Evolutionary conservation across 2,113 vertebrate species (phyloP), one percentile per base, ranked within the genome.

Genomic region (Poeciliopsis retropinna): DNA sequence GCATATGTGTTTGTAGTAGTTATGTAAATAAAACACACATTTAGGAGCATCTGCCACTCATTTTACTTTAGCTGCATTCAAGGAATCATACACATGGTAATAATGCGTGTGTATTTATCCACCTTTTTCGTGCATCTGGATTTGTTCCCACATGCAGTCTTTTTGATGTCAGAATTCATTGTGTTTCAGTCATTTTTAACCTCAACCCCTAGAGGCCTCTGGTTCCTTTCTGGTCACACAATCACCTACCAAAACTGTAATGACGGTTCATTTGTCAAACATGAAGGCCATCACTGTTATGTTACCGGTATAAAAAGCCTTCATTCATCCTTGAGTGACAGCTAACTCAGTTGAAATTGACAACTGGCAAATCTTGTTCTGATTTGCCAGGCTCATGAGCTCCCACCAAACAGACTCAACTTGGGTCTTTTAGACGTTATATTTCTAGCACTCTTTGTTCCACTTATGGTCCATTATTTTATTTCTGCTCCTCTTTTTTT

Each of bases 241-340:
- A 89, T 88, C 80, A 68, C 80, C 77, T 66, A 60, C 74, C 61
- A 82, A 73, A 79, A 66, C 79, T 57, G 79, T 73, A n/a, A 67
- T 27, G 69, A 39, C 82, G 31, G 80, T 78, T n/a, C 84, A 89
- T 91, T 61, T 44, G 77, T 89, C 85, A 83, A 61, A 84, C 80
- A 14, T 72, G 73, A 80, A 60, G 60, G 78, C 78, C 73, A 54
- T 77, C 86, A 60, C 72, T 22, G 14, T 83, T 72, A 87, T 81
- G 83, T 79, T 72, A 87, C 75, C 83, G 64, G 79, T 83, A 78
- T 85, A 90, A 91, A 88, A 85, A 87, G 73, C 87, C 79, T 77
- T 85, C 65, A 78, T 87, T 88, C 82, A 80, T 83, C 83, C 80
- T 60, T 85, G 79, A 93, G 85, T 87, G 93, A 91, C 88, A 81